These are phyloP conservation scores for Neria commutata DNA, from an alignment of 2,888 invertebrate species.

Conservation along the genomic window DNA sequence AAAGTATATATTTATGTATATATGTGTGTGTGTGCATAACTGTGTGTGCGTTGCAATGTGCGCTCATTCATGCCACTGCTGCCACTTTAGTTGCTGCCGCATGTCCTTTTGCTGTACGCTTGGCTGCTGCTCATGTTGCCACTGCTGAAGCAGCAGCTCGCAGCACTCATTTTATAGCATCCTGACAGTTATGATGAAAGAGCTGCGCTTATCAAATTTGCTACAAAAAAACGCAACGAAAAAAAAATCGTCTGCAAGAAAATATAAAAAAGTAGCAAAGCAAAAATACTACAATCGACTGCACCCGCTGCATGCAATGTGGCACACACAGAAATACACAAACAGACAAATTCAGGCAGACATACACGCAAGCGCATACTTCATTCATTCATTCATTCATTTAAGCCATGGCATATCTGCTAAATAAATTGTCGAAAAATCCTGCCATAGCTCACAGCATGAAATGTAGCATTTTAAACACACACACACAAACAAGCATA, in stretches of 20 bases:
- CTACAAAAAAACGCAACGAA: neutral
- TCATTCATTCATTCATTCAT: too few species aligned
- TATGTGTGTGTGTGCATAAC: neutral
- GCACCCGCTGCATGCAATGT: neutral
- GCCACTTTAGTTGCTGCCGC: constrained; percentile 1
- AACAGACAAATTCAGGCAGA: neutral
- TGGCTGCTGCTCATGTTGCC: neutral
- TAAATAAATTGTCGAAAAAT: constrained; percentile 19
- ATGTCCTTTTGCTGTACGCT: neutral
- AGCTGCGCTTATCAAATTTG: constrained; percentile 13
- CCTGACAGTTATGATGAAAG: constrained; percentile 18
- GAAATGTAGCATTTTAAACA: neutral
- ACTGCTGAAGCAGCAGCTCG: neutral
- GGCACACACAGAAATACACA: neutral
- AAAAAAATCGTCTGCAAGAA: too few species aligned
- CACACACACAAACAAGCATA: neutral
- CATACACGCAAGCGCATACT: too few species aligned
- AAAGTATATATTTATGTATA: neutral
- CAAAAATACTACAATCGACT: neutral
- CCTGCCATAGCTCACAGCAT: neutral
- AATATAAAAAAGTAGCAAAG: neutral
- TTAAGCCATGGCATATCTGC: too few species aligned
- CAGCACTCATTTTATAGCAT: neutral
- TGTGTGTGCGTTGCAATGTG: constrained; percentile 5
- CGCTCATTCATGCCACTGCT: neutral